phyloP scores from a whole-genome alignment of 2,888 invertebrate genomes.

The Volucella inflata region DNA sequence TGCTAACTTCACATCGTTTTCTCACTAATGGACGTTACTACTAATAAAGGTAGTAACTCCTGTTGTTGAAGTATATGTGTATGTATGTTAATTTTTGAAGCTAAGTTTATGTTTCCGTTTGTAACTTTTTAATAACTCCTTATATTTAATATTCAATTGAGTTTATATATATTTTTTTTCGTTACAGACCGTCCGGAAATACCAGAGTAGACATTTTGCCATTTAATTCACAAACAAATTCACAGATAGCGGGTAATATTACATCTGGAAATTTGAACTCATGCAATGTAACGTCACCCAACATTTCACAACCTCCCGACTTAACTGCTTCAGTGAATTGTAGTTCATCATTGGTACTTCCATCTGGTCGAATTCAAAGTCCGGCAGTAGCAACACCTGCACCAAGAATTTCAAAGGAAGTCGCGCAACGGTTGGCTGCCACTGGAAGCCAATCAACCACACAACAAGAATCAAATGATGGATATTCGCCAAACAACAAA shows the following conservation, averaged over 20 bases:
- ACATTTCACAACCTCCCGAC: slow-evolving; percentile 61
- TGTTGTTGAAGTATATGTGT: too few relatives aligned
- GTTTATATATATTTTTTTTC: slow-evolving; percentile 5
- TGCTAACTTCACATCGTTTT: too few relatives aligned
- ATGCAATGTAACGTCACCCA: slow-evolving; percentile 77
- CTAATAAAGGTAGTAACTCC: too few relatives aligned
- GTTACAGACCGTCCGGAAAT: slow-evolving; percentile 85
- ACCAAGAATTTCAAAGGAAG: slow-evolving; percentile 82
- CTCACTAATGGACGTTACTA: too few relatives aligned
- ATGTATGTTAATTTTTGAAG: too few relatives aligned
- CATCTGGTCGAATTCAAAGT: slow-evolving; percentile 80
- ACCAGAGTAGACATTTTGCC: slow-evolving; percentile 83
- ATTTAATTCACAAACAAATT: slow-evolving; percentile 79
- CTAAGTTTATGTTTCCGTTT: too few relatives aligned
- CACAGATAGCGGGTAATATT: slow-evolving; percentile 72
- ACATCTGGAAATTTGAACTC: slow-evolving; percentile 75
- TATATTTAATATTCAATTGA: too few relatives aligned
- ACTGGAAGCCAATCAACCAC: slow-evolving; percentile 70
- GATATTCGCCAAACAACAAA: slow-evolving; percentile 64
- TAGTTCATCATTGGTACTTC: slow-evolving; percentile 53
- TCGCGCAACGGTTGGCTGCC: slow-evolving; percentile 80
- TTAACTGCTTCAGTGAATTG: slow-evolving; percentile 74
- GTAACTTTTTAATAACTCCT: too few relatives aligned
- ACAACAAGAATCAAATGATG: slow-evolving; percentile 54
- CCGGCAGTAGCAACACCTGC: slow-evolving; percentile 83